Evolutionary conservation across 2,888 invertebrate species (phyloP), one percentile per base, ranked within the genome.

Genomic region (Listrodromus nycthemerus): DNA sequence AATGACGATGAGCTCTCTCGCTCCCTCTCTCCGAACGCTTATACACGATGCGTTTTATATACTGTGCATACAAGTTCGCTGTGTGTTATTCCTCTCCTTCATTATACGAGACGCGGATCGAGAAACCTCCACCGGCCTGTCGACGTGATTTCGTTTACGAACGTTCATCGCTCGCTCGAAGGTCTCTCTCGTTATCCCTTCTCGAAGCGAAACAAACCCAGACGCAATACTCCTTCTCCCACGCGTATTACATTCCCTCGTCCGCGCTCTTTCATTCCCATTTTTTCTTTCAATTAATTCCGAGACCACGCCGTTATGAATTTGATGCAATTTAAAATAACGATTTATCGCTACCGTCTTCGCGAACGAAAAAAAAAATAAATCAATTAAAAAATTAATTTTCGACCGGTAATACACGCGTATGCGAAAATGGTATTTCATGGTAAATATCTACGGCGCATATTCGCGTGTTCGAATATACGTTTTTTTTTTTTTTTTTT

Each of bases 1-100:
- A 50, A 94, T 93, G 94, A 94, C 94, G 94, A 94, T 93, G 93
- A 67, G 77, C 79, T 93, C 78, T 93, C 41, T 4, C 41, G 13
- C 41, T 16, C 41, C 16, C 41, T 4, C 41, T 16, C 41, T 16
- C 41, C 93, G 48, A 55, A 37, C 67, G 70, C 27, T 33, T 81
- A 81, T 65, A 70, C n/a, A 16, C 21, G 24, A 74, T 50, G 37
- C 27, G 58, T 41, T 33, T 41, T 61, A 45, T 45, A 16, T 45
- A 45, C 13, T 30, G 27, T 6, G 19, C 19, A 70, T 70, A 70
- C 21, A 70, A 30, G 37, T 24, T 41, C 50, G 71, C 50, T 41
- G 55, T 41, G 55, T 71, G 63, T 79, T 79, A 55, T 45, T 41
- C 16, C 52, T 78, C 61, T 24, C 52, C 30, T 19, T 55, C 71